Conservation (phyloP, 2,113 vertebrate species). For the Accipiter virgatus region DNA sequence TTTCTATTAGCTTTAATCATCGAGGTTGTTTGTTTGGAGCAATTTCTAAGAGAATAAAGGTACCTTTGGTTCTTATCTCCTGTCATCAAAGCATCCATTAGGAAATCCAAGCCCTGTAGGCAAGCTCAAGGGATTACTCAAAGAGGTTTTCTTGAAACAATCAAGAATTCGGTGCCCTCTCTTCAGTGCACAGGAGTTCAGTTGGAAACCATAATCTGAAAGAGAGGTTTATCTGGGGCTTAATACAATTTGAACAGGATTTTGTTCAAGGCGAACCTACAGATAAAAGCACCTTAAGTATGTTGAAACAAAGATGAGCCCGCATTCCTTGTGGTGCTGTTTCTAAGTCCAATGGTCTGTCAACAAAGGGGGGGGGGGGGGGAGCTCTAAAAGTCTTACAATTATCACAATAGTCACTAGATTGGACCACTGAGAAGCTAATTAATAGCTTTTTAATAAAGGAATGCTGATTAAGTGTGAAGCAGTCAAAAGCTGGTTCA, state of each 20-base stretch:
- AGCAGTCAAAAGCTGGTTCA: neutral
- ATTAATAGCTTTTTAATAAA: conserved; percentile 58
- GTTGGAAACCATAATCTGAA: conserved; percentile 68
- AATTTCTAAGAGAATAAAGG: conserved; percentile 82
- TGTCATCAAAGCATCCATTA: conserved; percentile 85
- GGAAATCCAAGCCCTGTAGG: conserved; percentile 75
- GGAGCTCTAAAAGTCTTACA: neutral
- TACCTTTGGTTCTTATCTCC: conserved; percentile 82
- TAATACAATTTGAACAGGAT: conserved; percentile 72
- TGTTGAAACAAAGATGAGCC: conserved; percentile 62
- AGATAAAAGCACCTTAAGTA: conserved; percentile 69
- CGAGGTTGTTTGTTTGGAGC: conserved; percentile 81
- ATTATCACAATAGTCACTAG: conserved; percentile 8
- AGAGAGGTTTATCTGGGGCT: conserved; percentile 67
- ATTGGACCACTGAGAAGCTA: neutral
- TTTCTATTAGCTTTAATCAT: conserved; percentile 85
- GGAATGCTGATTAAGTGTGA: conserved; percentile 16
- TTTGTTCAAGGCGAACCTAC: conserved; percentile 70
- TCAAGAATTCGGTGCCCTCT: conserved; percentile 68
- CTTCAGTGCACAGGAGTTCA: conserved; percentile 58
- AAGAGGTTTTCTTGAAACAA: conserved; percentile 73
- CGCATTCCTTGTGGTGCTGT: conserved; percentile 21
- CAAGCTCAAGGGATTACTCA: conserved; percentile 81
- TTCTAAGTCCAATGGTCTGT: conserved; percentile 36
- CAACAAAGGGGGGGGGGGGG: neutral